A percentile compares a stretch with the other conserved stretches of the same genome.
Conservation (phyloP, 2,113 vertebrate genomes). For the Chaetodon auriga region DNA sequence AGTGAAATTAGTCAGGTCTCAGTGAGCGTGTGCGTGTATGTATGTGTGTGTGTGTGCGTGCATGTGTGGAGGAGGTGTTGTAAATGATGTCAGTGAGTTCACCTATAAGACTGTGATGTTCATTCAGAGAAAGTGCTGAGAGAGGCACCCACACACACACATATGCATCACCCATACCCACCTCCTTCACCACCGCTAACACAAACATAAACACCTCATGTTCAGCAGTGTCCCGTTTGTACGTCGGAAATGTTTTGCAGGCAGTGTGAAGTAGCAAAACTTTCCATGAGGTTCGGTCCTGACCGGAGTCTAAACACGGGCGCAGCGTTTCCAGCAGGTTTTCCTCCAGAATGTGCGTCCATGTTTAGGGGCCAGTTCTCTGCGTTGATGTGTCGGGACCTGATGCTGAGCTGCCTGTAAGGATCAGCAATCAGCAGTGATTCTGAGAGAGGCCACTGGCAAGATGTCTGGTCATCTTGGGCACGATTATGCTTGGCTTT, state of each 20-base stretch:
- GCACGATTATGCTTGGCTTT: too few species aligned
- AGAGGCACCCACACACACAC: background rate
- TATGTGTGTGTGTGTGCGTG: slow-evolving; percentile 9
- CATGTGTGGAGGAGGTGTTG: background rate
- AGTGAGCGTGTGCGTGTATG: too few species aligned
- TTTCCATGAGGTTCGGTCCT: slow-evolving; percentile 20
- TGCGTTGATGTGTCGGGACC: background rate
- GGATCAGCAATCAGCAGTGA: too few species aligned
- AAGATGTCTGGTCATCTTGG: too few species aligned
- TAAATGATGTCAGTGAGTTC: background rate
- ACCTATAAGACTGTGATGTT: slow-evolving; percentile 1
- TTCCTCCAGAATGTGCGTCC: background rate
- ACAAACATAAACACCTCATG: background rate
- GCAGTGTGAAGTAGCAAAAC: background rate
- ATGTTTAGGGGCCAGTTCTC: background rate
- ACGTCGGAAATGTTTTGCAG: background rate
- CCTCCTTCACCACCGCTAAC: too few species aligned
- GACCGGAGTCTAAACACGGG: background rate
- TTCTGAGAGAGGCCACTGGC: too few species aligned
- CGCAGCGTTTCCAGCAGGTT: slow-evolving; percentile 10
- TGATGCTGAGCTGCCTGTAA: too few species aligned
- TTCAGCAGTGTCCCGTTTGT: slow-evolving; percentile 19
- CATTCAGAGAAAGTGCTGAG: slow-evolving; percentile 1
- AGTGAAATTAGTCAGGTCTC: background rate
- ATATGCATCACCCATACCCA: background rate